Evolutionary conservation across 2,797 vertebrate species (phyloP), one percentile per base, ranked within the genome.

Genomic region (Tenualosa thibaudeaui): DNA sequence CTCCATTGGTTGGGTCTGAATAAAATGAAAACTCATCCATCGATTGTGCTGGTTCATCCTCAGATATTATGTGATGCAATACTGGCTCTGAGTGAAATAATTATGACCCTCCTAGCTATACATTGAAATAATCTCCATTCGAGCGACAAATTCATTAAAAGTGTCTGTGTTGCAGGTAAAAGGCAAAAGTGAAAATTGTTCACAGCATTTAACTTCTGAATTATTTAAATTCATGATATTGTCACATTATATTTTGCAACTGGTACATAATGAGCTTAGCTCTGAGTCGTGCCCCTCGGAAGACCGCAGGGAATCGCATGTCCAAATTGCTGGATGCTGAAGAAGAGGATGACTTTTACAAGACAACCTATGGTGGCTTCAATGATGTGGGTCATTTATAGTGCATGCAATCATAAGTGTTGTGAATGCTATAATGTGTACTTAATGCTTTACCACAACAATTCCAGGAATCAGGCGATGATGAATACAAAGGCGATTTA

Each of bases 341-440:
- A 91, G 98, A 99, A 88, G 97, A 99, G 85, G 98, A 99, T 68
- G 98, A 98, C 19, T 98, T 98, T 87, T 99, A 99, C 91, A 97
- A 98, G 90, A 99, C 97, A 12, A 98, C 98, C 0, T 99, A 99
- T 71, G 98, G 98, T 58, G 98, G 97, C 51, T 98, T 98, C 90
- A 96, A 96, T 19, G 98, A 99, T 89, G 98, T 97, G 90, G 95
- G 95, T 93, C 65, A 71, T 71, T 71, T 71, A 37, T 15, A 31
- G 65, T 71, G 65, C 65, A 71, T 51, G 81, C 49, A 53, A 43
- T 83, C 4, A 15, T 24, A 12, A 31, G 24, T 22, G 49, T 54
- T 58, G 56, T 58, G 19, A 22, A 58, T 22, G 17, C 40, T 58
- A 6, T 75, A 1, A 31, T 31, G 31, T 46, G 46, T 7, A 46